Conservation (phyloP, 2,797 vertebrate species). For the Gallirallus australis region DNA sequence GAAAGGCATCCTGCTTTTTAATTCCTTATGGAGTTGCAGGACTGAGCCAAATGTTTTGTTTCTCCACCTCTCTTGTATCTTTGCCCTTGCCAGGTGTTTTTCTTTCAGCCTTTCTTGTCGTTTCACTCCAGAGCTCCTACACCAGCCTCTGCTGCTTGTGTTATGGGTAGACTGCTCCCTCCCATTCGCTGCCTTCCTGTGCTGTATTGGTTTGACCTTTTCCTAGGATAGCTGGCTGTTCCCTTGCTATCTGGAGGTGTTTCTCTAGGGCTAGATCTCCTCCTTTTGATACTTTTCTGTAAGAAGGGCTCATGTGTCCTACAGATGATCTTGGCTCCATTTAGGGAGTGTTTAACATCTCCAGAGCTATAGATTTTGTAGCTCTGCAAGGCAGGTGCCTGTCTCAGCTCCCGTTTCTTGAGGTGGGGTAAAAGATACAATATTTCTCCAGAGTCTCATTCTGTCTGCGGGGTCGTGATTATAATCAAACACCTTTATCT, state of each 20-base stretch:
- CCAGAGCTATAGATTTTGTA: constrained; percentile 18
- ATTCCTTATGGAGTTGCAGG: not conserved
- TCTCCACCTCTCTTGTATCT: not conserved
- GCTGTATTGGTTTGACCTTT: constrained; percentile 42
- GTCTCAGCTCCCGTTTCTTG: constrained; percentile 13
- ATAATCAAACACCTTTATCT: constrained; percentile 72
- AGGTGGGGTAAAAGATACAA: constrained; percentile 3
- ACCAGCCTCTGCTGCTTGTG: not conserved
- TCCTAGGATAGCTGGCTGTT: constrained; percentile 20
- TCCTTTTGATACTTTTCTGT: not conserved
- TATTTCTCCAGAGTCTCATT: constrained; percentile 48
- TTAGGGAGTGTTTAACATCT: constrained; percentile 28
- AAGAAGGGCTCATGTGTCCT: constrained; percentile 25
- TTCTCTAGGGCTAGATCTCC: constrained; percentile 34
- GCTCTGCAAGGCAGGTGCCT: not conserved
- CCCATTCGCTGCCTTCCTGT: not conserved
- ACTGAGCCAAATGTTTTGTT: not conserved
- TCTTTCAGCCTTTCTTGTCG: not conserved
- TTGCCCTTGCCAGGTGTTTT: constrained; percentile 30
- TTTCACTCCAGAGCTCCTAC: not conserved
- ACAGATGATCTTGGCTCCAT: constrained; percentile 58
- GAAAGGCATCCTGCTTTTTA: not conserved
- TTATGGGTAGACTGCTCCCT: constrained; percentile 8
- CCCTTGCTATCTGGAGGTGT: constrained; percentile 27
- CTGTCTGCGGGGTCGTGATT: constrained; percentile 47